Evolutionary conservation across 2,113 vertebrate species (phyloP), one percentile per base, ranked within the genome.

Genomic region (Rhinichthys klamathensis): DNA sequence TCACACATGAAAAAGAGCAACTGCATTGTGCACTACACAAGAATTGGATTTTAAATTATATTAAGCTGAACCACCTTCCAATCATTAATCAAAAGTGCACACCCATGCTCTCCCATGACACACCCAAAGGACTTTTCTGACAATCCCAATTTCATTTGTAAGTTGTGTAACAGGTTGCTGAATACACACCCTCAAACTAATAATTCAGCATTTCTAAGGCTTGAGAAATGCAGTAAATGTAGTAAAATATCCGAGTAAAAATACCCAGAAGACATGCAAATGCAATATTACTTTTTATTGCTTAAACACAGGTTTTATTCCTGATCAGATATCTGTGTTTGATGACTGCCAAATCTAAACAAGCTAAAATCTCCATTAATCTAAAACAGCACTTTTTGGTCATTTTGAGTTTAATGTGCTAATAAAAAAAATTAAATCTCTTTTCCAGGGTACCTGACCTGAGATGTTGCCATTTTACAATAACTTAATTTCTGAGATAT

Each of bases 121-220:
- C 54, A 56, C 76, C 76, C 32, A 79, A 60, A 56, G 18, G 32
- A 21, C 70, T n/a, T 44, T 72, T 23, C 15, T 13, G 38, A 23
- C 27, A 49, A 4, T 54, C 16, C 15, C 21, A 2, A n/a, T 6
- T 49, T 58, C 6, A 78, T 21, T 21, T 38, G 30, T 27, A 9
- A 32, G 18, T 35, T 8, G 10, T 21, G 49, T 13, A 15, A 79
- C 56, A 61, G 13, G 35, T 4, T 44, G 13, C 9, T n/a, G 21
- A 76, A 51, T 76, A 76, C 76, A 79, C 76, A 25, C 76, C 51
- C 21, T 58, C 4, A 35, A 78, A 56, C 51, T 6, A 23, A 58
- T 16, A 15, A 32, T 32, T 65, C 13, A 35, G 30, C 8, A 38
- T 69, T 38, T 21, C 7, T 10, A 35, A 69, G 16, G 16, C 4